Evolutionary conservation across 2,888 invertebrate genomes (phyloP).

Genomic region (Watsonalla binaria): DNA sequence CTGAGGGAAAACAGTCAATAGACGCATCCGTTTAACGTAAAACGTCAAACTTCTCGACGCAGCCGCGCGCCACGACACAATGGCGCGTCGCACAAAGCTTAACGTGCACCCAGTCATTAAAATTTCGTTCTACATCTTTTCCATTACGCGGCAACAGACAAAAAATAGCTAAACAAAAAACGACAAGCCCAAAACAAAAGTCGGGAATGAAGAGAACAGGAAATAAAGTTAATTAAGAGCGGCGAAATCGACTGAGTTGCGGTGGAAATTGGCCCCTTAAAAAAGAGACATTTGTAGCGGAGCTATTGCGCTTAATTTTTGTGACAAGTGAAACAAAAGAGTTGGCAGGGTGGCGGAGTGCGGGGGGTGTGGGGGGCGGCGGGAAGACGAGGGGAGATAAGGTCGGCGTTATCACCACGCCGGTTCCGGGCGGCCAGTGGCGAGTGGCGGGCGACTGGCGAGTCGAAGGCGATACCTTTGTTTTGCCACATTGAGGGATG

Average conservation of each 20-base stretch:
- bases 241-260: constrained; percentile 78
- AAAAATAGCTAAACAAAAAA: constrained; percentile 74
- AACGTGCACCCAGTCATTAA: constrained; percentile 74
- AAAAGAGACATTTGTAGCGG: constrained; percentile 77
- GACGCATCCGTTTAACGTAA: constrained; percentile 50
- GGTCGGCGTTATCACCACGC: constrained; percentile 62
- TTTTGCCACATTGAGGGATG: constrained; percentile 74
- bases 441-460: constrained; percentile 71
- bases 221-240: constrained; percentile 79
- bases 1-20: constrained; percentile 42
- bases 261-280: constrained; percentile 77
- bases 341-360: constrained; percentile 58
- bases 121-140: constrained; percentile 78
- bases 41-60: constrained; percentile 59
- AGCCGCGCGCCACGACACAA: constrained; percentile 50
- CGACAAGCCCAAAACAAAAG: constrained; percentile 73
- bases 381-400: constrained; percentile 59
- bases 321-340: constrained; percentile 79
- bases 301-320: constrained; percentile 78
- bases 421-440: constrained; percentile 58
- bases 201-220: constrained; percentile 73
- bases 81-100: constrained; percentile 66
- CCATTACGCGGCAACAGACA: constrained; percentile 75
- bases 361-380: constrained; percentile 32
- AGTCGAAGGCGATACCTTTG: constrained; percentile 75